Evolutionary conservation across 2,797 vertebrate genomes (phyloP), one percentile per base, ranked within the genome.

Genomic region (Poeciliopsis presidionis): DNA sequence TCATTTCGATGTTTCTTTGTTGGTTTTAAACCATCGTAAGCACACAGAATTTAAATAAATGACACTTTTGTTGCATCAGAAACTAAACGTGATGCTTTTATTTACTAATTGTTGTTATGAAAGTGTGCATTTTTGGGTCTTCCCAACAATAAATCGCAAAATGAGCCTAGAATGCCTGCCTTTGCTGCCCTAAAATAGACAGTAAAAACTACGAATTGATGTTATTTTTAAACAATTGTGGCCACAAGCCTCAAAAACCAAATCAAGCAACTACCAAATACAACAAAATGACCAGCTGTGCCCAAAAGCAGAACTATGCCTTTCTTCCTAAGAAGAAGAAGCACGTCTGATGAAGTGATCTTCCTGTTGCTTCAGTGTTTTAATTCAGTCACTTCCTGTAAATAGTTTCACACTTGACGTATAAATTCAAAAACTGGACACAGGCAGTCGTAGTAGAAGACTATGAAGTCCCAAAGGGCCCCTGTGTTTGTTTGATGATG

Each of bases 311-410:
- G 90, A 93, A 92, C 84, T 63, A 59, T 13, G 3, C 7, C 49
- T 84, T 74, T 85, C 47, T 43, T 45, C 80, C 22, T 63, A 28
- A 89, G 92, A 89, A 92, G 90, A 81, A 92, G 88, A 93, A 91
- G 78, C 72, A 0, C 28, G 46, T 8, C 57, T 81, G 81, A 91
- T 86, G 74, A 71, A 78, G 84, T 76, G 74, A 69, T 74, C 89
- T 94, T 95, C 95, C 94, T 94, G 93, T 95, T 94, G 88, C 90
- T 82, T 91, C 89, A 88, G 67, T 28, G 55, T 82, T 88, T 90
- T 74, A 86, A 87, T 91, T 89, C 30, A 89, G 87, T 87, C 77
- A 88, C 88, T 95, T 95, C 94, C 94, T 94, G 88, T 59, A 39
- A 79, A 43, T 77, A 45, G 81, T 70, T 69, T 43, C 75, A 81